These are phyloP conservation scores for Listronotus oregonensis DNA, from an alignment of 1,140 invertebrate genomes.

Conservation along the genomic window DNA sequence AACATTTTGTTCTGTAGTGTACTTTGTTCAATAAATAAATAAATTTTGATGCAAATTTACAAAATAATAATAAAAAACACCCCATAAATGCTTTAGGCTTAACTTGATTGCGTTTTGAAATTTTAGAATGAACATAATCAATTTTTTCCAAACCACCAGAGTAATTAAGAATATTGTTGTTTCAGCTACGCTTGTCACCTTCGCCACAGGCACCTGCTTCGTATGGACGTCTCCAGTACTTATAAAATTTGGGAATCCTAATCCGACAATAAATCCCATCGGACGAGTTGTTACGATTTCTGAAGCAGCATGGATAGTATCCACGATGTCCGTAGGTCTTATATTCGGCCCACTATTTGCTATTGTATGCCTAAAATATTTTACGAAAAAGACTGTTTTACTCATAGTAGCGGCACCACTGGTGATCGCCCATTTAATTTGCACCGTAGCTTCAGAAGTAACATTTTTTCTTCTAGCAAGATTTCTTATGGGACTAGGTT, in stretches of 20 bases:
- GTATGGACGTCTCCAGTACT: conserved; percentile 76
- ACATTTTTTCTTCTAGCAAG: conserved; percentile 54
- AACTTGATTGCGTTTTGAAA: too few relatives aligned
- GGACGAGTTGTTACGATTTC: conserved; percentile 54
- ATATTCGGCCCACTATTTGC: conserved; percentile 54
- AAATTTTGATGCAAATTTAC: too few relatives aligned
- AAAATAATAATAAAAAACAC: too few relatives aligned
- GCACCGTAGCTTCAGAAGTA: conserved; percentile 53
- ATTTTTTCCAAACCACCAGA: too few relatives aligned
- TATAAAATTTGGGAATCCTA: conserved; percentile 58
- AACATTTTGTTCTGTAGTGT: too few relatives aligned
- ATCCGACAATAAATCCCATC: conserved; percentile 42
- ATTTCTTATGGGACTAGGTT: conserved; percentile 56
- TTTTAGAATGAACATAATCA: too few relatives aligned
- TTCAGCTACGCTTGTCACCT: conserved; percentile 69
- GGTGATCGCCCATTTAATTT: conserved; percentile 53
- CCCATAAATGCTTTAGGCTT: too few relatives aligned
- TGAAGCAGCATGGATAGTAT: conserved; percentile 79
- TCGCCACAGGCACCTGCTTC: conserved; percentile 65
- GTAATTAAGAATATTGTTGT: too few relatives aligned
- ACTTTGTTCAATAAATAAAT: too few relatives aligned
- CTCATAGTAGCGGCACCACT: conserved; percentile 53
- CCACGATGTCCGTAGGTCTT: conserved; percentile 76
- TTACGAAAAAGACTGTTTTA: conserved; percentile 57
- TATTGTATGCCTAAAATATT: conserved; percentile 48